Base-by-base conservation (phyloP, 2,113 vertebrate species). In the Tetrax tetrax region DNA sequence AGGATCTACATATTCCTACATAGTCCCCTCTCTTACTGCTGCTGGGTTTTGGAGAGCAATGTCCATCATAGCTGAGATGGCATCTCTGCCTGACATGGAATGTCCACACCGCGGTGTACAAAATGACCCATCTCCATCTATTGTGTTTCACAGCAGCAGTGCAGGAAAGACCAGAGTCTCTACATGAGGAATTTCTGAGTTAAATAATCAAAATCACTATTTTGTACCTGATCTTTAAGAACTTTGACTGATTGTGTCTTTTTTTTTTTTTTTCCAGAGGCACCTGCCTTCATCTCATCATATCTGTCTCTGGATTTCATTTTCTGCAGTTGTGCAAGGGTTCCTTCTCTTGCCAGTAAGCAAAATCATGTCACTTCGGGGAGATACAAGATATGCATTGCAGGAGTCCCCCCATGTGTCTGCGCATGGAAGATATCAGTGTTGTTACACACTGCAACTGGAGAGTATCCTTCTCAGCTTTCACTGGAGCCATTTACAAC, bases 31-130 rank as follows among this genome's bases (percentile, higher is more conserved):
- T 89, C 37, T 57, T 71, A 7, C 29, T 33, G 14, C 23, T 71
- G n/a, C 56, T 59, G 71, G n/a, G n/a, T 76, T 86, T 89, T 76
- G 37, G 57, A 66, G 29, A n/a, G 29, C 61, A 43, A 28, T 0
- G 7, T 48, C 7, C 41, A 10, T 22, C 1, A 1, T 14, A 25
- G 21, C 23, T 56, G 38, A 1, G 1, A 38, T 1, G 1, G 6
- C 27, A 35, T 13, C 27, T 57, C 65, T 74, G 61, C 51, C 66
- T 70, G 27, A 47, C 5, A 2, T 3, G 10, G 51, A 51, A 27
- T 9, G 41, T 53, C 27, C 37, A 38, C 28, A 10, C 6, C 51
- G 14, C 27, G 16, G 12, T 24, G 12, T 65, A 12, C 47, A 45
- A 79, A 83, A 64, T 0, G 0, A 64, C 7, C 19, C 31, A 14